Evolutionary conservation across 2,797 vertebrate genomes (phyloP).

Genomic region (Anguilla obscura): DNA sequence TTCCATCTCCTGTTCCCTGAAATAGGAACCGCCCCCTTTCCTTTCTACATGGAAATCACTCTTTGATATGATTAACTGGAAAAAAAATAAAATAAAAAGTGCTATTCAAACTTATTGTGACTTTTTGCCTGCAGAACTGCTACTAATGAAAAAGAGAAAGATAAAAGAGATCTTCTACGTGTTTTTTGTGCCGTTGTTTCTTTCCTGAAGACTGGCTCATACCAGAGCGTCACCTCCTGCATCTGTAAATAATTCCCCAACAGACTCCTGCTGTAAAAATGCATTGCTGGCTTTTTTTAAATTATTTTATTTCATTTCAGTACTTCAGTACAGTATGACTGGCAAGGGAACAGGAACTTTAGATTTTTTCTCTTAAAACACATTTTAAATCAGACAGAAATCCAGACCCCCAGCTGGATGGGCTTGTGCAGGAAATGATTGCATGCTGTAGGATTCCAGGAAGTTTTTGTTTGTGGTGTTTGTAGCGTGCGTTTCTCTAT

Average conservation of each 20-base stretch:
- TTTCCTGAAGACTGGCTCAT: slow-evolving; percentile 72
- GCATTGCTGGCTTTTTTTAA: slow-evolving; percentile 74
- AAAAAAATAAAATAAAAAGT: slow-evolving; percentile 61
- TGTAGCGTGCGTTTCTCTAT: slow-evolving; percentile 67
- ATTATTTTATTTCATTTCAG: too few relatives aligned
- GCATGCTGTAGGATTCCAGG: slow-evolving; percentile 72
- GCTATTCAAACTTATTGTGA: slow-evolving; percentile 79
- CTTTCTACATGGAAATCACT: slow-evolving; percentile 48
- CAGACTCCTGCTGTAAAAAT: slow-evolving; percentile 78
- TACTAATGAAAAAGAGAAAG: slow-evolving; percentile 63
- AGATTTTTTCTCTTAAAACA: slow-evolving; percentile 73
- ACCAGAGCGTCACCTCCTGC: slow-evolving; percentile 77
- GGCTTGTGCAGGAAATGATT: slow-evolving; percentile 71
- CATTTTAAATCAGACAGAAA: slow-evolving; percentile 62
- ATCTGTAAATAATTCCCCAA: slow-evolving; percentile 80
- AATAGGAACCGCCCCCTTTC: background rate
- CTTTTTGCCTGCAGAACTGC: slow-evolving; percentile 86
- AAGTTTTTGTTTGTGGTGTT: background rate
- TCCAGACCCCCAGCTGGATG: slow-evolving; percentile 76
- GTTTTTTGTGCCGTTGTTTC: slow-evolving; percentile 72
- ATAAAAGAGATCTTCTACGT: slow-evolving; percentile 60
- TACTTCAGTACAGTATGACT: slow-evolving; percentile 75
- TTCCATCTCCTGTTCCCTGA: background rate
- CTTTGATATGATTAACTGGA: slow-evolving; percentile 80
- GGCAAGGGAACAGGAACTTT: slow-evolving; percentile 18